A percentile compares a stretch with the other conserved stretches of the same genome.
Conservation (phyloP, 2,888 invertebrate genomes). For the Ischnura elegans region DNA sequence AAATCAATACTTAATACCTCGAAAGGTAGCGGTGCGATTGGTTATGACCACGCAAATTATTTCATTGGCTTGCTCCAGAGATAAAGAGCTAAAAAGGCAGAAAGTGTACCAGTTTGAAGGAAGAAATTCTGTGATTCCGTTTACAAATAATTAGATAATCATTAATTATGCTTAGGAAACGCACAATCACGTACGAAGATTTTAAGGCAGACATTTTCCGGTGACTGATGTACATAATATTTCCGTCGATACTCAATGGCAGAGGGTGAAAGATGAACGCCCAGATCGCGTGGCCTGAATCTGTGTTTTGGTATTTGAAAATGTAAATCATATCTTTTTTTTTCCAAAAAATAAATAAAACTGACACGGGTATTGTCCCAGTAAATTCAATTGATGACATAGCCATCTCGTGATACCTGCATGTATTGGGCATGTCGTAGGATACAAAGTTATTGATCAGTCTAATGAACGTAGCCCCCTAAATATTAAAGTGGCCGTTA, state of each 20-base stretch:
- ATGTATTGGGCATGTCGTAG: slow-evolving; percentile 28
- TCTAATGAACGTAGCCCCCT: neutral
- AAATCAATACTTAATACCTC: slow-evolving; percentile 7
- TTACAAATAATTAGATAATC: slow-evolving; percentile 23
- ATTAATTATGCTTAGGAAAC: slow-evolving; percentile 56
- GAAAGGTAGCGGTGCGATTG: neutral
- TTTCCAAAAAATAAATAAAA: neutral
- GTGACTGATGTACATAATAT: slow-evolving; percentile 58
- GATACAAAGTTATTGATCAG: neutral
- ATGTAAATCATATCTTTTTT: slow-evolving; percentile 58
- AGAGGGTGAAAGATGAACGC: neutral
- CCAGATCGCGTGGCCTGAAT: slow-evolving; percentile 21
- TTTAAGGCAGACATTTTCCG: neutral
- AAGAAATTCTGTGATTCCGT: slow-evolving; percentile 52
- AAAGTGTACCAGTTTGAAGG: slow-evolving; percentile 11
- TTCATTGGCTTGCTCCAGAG: slow-evolving; percentile 4
- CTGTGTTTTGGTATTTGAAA: slow-evolving; percentile 41
- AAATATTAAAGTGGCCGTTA: neutral
- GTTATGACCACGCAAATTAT: slow-evolving; percentile 36
- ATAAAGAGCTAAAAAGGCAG: neutral
- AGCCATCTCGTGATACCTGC: neutral
- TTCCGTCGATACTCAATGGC: neutral
- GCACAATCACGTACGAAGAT: slow-evolving; percentile 44
- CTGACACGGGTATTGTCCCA: slow-evolving; percentile 59
- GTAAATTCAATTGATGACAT: slow-evolving; percentile 36